Evolutionary conservation across 2,113 vertebrate genomes (phyloP), one percentile per base, ranked within the genome.

Genomic region (Tychaedon coryphoeus): DNA sequence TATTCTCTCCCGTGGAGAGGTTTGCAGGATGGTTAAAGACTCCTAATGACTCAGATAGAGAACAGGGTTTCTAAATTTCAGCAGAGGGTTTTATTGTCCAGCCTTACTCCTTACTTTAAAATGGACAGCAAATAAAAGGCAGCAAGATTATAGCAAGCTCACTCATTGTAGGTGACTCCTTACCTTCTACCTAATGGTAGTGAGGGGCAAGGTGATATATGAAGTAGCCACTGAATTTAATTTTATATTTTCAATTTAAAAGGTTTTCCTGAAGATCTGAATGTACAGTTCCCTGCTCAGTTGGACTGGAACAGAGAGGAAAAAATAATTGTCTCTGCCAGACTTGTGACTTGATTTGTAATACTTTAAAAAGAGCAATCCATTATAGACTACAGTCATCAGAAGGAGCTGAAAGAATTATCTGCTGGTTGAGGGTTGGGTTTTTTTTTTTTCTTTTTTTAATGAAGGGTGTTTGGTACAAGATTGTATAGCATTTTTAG

Each of bases 391-490:
- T 15, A 22, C 42, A 90, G 51, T 76, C 56, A 79, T 73, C 56
- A 82, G 77, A 88, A 95, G 71, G 47, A 88, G 92, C 34, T 91
- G 91, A 90, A 95, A 95, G 81, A 86, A 90, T 96, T 94, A 96
- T 90, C 95, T 79, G 51, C 51, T 76, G 47, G 33, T 60, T 71
- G 64, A 84, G 51, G 10, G 36, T 19, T 90, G 34, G 9, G 0
- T 1, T 13, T 31, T 48, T 12, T 36, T 36, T 33, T 40, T 10
- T 14, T 5, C 4, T 18, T 90, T 90, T 83, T 88, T 88, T 47
- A 62, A 77, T 71, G 40, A 23, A 71, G 51, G 26, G 75, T 94
- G 82, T 90, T 92, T 92, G 57, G 40, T 74, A 83, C 1, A 7
- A 88, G 72, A 56, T 47, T 65, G 67, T 94, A 91, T 88, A 70